Evolutionary conservation across 2,113 vertebrate genomes (phyloP).

Genomic region (Protomyctophum bolini): DNA sequence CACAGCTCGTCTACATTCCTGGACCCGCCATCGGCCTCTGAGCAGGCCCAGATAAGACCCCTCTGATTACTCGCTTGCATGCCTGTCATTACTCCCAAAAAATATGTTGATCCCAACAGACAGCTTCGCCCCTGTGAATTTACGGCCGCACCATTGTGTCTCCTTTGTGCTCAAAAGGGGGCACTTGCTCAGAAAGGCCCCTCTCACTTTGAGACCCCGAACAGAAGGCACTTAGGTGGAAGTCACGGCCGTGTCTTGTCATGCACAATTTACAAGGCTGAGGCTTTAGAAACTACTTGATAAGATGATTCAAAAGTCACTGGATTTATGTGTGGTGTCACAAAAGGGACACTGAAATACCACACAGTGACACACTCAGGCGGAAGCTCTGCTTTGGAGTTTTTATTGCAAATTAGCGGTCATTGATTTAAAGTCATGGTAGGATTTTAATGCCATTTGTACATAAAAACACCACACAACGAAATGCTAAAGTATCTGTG

Average conservation of each 20-base stretch:
- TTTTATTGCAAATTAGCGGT: constrained; percentile 45
- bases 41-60: constrained; percentile 80
- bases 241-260: background rate
- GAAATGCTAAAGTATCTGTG: constrained; percentile 22
- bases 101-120: constrained; percentile 63
- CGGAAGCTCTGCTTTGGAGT: constrained; percentile 16
- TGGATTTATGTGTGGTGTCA: constrained; percentile 23
- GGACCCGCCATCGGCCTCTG: constrained; percentile 34
- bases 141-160: constrained; percentile 42
- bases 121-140: constrained; percentile 40
- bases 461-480: constrained; percentile 32
- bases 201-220: constrained; percentile 15
- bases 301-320: constrained; percentile 23
- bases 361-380: background rate
- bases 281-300: constrained; percentile 12
- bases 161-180: constrained; percentile 15
- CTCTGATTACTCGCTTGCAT: constrained; percentile 66
- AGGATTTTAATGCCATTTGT: constrained; percentile 24
- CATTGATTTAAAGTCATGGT: constrained; percentile 12
- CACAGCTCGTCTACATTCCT: constrained; percentile 73
- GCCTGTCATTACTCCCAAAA: constrained; percentile 72
- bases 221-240: constrained; percentile 13
- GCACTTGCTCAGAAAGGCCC: constrained; percentile 16
- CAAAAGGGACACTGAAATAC: constrained; percentile 19
- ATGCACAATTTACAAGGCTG: constrained; percentile 2